Percentiles rank a stretch among this genome's conserved stretches.
phyloP scores from a whole-genome alignment of 2,113 vertebrate genomes.

The Noturus placidus region DNA sequence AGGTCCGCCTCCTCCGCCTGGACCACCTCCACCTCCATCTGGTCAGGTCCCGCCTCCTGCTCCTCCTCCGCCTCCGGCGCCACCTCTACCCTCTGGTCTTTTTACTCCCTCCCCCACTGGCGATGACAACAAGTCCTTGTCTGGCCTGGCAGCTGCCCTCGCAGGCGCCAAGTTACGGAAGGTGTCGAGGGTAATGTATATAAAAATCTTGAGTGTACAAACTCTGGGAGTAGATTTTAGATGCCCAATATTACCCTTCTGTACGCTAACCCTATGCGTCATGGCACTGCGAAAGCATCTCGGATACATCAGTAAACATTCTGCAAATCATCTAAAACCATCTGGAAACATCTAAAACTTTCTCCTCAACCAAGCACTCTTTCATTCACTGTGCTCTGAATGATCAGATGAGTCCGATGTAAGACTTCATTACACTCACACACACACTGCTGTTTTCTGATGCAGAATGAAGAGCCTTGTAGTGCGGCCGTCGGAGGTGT shows the following conservation, averaged over 20 bases:
- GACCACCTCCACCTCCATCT: constrained; percentile 78
- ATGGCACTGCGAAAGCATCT: background rate
- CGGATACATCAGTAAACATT: background rate
- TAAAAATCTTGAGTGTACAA: background rate
- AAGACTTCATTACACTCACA: background rate
- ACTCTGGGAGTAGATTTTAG: background rate
- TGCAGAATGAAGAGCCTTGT: constrained; percentile 82
- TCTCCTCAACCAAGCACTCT: background rate
- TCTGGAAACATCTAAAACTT: too few species aligned
- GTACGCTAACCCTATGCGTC: background rate
- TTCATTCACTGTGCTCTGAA: background rate
- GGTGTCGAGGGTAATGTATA: constrained; percentile 85
- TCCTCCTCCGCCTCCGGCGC: constrained; percentile 83
- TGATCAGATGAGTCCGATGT: background rate
- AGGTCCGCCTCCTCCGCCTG: constrained; percentile 69
- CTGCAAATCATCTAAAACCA: background rate
- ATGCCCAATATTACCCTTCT: background rate
- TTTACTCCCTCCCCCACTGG: constrained; percentile 75
- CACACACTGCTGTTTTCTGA: background rate
- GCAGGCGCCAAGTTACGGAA: constrained; percentile 95
- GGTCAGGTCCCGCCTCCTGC: constrained; percentile 65
- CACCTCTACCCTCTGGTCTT: constrained; percentile 84
- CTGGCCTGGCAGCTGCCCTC: constrained; percentile 91
- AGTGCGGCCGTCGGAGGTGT: constrained; percentile 71
- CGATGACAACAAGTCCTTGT: constrained; percentile 84